Base-by-base conservation (phyloP, 2,888 invertebrate species). In the Callyntrura sp. region DNA sequence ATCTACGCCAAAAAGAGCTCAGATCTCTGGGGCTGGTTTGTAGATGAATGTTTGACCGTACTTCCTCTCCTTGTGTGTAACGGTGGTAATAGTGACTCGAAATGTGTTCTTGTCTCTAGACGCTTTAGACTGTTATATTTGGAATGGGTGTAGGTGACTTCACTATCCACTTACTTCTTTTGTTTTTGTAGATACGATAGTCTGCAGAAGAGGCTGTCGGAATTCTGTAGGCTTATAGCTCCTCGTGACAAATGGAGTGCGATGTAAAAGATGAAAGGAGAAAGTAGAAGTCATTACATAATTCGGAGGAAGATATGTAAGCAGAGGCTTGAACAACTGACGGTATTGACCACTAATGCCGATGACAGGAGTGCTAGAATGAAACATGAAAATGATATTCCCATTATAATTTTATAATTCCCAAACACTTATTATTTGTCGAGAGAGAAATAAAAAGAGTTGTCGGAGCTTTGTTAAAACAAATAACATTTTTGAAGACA, bases 291-390 rank as follows among this genome's bases (percentile, higher is more conserved):
- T 20, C 20, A 12, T 73, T 20, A 23, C 51, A 45, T 12, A 5
- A 73, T 73, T 68, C 14, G 23, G 0, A 0, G 14, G 2, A 73
- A 48, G 48, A n/a, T n/a, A 73, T 73, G 73, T 51, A 45, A 73
- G 20, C 23, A 8, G 12, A 48, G 4, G n/a, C 48, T 73, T 23
- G 14, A 73, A 51, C 73, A 48, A 73, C 48, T 73, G 9, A 23
- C 23, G 73, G 17, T 28, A 28, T 28, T 17, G 12, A 65, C 35
- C 1, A 70, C 23, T 2, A 73, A 23, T 73, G 73, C 25, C 51
- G 70, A 45, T 45, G 70, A 70, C 70, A 70, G 43, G 45, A 70
- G n/a, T 70, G 12, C 9, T 68, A 25, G n/a, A 28, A 9, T 14
- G n/a, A 57, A 57, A n/a, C 57, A 57, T 14, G 57, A 14, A n/a